Base-by-base conservation (phyloP, 1,140 invertebrate species). In the Phthorimaea operculella region DNA sequence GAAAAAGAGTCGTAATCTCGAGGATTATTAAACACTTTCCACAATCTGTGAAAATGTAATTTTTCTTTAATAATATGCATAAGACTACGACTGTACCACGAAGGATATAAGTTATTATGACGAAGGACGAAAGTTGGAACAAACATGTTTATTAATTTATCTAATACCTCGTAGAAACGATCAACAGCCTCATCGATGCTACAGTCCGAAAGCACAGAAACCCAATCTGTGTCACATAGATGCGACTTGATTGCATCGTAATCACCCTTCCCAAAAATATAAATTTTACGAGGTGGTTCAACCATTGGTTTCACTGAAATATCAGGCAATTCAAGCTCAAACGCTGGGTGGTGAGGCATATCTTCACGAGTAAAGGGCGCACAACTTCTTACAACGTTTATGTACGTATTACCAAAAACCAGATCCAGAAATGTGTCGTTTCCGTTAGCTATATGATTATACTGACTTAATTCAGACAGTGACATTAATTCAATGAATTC, bases 401-500 rank as follows among this genome's bases (percentile, higher is more conserved):
- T 4, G 12, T 33, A 11, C 2, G 48, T 42, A 34, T 49, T 60
- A 18, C 28, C 47, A 33, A 56, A 60, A 5, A 45, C 44, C 36
- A 59, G 36, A 16, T 59, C 53, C 2, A 28, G 21, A 6, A 60
- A 34, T 2, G 54, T 53, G 11, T 60, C 50, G 21, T 28, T 28
- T 6, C 21, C 21, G 21, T 28, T 28, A 28, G 21, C 21, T 28
- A 28, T 28, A 28, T 28, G 21, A 28, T 28, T 28, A 28, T 28
- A 28, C 21, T 28, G 21, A 21, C 34, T 15, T 12, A 14, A 16
- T 9, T 16, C 33, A 47, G 52, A 56, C 16, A 14, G 42, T 45
- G 52, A 56, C 16, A 14, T 48, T 45, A 60, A 33, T 11, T 1
- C 9, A 33, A 50, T 56, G 39, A 52, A 50, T 47, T 60, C 54